Evolutionary conservation across 1,140 invertebrate species (phyloP).

Genomic region (Polyergus mexicanus): DNA sequence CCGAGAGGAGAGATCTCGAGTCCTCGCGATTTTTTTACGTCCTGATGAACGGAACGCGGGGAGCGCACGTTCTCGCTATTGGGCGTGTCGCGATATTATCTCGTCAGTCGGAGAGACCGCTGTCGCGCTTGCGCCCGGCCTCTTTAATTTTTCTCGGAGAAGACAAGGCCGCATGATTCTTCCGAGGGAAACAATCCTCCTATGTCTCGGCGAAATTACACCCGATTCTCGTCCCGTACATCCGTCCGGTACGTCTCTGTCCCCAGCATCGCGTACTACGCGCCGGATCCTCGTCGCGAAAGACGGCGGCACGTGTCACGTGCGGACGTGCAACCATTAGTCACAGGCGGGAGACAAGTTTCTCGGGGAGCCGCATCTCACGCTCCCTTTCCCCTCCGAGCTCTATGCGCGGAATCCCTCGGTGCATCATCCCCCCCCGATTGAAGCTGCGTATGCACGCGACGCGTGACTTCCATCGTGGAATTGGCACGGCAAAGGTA

Average conservation of each 20-base stretch:
- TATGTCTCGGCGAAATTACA: conserved; percentile 65
- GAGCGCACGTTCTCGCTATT: conserved; percentile 8
- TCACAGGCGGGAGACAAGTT: conserved; percentile 70
- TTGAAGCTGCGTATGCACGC: conserved; percentile 37
- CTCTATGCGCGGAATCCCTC: conserved; percentile 52
- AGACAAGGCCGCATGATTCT: neutral
- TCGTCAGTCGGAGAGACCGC: conserved; percentile 3
- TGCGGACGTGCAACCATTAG: conserved; percentile 64
- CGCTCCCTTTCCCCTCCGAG: neutral
- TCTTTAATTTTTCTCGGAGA: conserved; percentile 47
- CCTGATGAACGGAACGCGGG: neutral
- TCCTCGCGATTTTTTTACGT: neutral
- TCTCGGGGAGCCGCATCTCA: conserved; percentile 66
- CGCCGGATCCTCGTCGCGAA: conserved; percentile 24
- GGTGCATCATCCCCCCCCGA: conserved; percentile 18
- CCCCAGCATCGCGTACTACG: too few species aligned
- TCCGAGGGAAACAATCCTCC: conserved; percentile 48
- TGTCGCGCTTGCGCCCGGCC: conserved; percentile 27
- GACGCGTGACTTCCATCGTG: conserved; percentile 14
- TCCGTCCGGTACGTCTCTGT: conserved; percentile 35
- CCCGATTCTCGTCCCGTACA: conserved; percentile 7
- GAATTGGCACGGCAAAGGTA: conserved; percentile 33
- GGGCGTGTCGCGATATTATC: conserved; percentile 55
- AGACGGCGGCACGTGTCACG: conserved; percentile 69
- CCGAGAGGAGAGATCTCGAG: conserved; percentile 16